Evolutionary conservation across 1,140 invertebrate genomes (phyloP).

Genomic region (Xylocopa sonorina): DNA sequence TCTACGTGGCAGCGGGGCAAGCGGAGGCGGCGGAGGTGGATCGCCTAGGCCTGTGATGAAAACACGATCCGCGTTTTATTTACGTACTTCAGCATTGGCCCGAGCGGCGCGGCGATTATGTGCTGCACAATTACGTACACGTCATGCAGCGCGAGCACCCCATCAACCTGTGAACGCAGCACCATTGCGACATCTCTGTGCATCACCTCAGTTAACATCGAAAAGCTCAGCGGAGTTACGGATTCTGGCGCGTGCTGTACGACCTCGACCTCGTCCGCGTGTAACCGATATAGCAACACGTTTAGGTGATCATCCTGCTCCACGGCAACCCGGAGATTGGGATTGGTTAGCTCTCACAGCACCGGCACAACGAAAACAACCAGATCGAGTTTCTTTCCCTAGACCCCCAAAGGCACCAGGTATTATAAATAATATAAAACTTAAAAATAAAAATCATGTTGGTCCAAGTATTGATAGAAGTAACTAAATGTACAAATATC

Average conservation of each 20-base stretch:
- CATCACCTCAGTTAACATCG: constrained; percentile 90
- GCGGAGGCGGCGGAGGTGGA: constrained; percentile 80
- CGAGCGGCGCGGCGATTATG: constrained; percentile 93
- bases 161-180: constrained; percentile 86
- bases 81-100: constrained; percentile 94
- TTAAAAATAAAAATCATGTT: no score
- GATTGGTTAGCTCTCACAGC: constrained; percentile 93
- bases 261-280: constrained; percentile 88
- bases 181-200: constrained; percentile 83
- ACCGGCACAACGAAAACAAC: constrained; percentile 89
- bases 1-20: constrained; percentile 76
- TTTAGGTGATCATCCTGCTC: constrained; percentile 84
- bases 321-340: constrained; percentile 84
- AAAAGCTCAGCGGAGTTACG: constrained; percentile 90
- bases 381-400: constrained; percentile 91
- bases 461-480: no score
- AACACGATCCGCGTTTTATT: constrained; percentile 96
- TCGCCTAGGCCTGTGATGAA: constrained; percentile 97
- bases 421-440: constrained; percentile 64
- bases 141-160: constrained; percentile 93
- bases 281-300: constrained; percentile 91
- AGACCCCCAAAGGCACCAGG: constrained; percentile 92
- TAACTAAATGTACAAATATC: no score
- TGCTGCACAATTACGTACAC: constrained; percentile 90
- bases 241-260: constrained; percentile 88